phyloP scores from a whole-genome alignment of 2,888 invertebrate genomes.

The Conistra vaccinii region DNA sequence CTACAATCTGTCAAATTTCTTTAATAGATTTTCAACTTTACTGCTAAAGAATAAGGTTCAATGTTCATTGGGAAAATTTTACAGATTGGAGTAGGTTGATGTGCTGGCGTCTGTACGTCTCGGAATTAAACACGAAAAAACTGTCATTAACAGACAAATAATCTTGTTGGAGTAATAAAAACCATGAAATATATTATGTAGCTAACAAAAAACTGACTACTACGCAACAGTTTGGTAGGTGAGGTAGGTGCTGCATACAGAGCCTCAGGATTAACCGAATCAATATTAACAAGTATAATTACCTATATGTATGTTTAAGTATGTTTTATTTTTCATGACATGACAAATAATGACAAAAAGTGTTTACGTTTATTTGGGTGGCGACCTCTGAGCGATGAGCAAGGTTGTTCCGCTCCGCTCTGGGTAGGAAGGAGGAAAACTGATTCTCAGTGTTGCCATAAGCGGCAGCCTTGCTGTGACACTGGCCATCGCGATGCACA shows the following conservation, averaged over 20 bases:
- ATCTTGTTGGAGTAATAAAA: constrained; percentile 48
- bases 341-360: constrained; percentile 72
- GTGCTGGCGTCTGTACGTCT: no score
- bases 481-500: constrained; percentile 74
- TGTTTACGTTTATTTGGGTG: constrained; percentile 78
- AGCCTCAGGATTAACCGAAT: constrained; percentile 38
- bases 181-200: constrained; percentile 42
- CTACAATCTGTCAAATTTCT: no score
- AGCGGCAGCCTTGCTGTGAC: constrained; percentile 81
- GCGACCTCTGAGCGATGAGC: constrained; percentile 81
- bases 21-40: no score
- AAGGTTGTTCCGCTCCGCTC: constrained; percentile 85
- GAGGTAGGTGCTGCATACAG: constrained; percentile 16
- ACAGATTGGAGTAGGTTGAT: no score
- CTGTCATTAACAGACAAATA: constrained; percentile 58
- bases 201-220: constrained; percentile 55
- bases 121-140: constrained; percentile 51
- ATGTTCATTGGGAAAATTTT: no score
- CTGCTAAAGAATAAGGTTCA: no score
- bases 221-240: constrained; percentile 46
- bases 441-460: constrained; percentile 76
- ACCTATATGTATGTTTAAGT: constrained; percentile 53
- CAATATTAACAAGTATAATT: constrained; percentile 54
- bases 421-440: constrained; percentile 87
- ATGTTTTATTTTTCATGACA: constrained; percentile 64